Conservation (phyloP, 2,888 invertebrate genomes). For the Athripsodes cinereus region DNA sequence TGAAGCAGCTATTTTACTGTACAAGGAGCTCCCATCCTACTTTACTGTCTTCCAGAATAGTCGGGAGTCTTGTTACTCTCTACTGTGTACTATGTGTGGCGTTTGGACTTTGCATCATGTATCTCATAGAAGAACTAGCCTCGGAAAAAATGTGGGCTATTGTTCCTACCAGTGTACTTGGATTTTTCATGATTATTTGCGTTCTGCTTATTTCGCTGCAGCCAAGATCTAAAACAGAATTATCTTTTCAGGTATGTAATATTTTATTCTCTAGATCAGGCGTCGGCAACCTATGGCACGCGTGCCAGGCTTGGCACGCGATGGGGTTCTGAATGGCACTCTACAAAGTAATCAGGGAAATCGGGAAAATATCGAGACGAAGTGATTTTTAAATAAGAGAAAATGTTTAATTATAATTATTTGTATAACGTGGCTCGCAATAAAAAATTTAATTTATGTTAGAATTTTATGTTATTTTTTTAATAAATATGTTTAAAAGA, state of each 20-base stretch:
- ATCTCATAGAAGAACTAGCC: conserved; percentile 30
- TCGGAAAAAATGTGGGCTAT: conserved; percentile 10
- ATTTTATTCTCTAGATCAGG: no score
- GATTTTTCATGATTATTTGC: conserved; percentile 32
- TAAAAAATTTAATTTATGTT: no score
- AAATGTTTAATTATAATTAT: no score
- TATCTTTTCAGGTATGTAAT: conserved; percentile 18
- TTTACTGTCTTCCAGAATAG: conserved; percentile 41
- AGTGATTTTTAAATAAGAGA: no score
- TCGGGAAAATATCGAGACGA: no score
- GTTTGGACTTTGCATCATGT: conserved; percentile 34
- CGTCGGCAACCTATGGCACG: no score
- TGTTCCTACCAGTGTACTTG: conserved; percentile 29
- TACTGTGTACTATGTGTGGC: conserved; percentile 41
- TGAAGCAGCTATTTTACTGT: conserved; percentile 44
- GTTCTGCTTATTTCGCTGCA: conserved; percentile 39
- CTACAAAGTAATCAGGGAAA: no score
- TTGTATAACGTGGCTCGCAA: no score
- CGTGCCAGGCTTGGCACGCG: no score
- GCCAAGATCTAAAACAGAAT: conserved; percentile 33
- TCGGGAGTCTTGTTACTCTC: conserved; percentile 42
- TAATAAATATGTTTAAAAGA: no score
- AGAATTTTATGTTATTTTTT: no score
- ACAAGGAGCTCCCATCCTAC: conserved; percentile 39
- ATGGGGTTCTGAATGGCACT: no score